Evolutionary conservation across 2,888 invertebrate species (phyloP).

Genomic region (Scaptomyza tumidula): DNA sequence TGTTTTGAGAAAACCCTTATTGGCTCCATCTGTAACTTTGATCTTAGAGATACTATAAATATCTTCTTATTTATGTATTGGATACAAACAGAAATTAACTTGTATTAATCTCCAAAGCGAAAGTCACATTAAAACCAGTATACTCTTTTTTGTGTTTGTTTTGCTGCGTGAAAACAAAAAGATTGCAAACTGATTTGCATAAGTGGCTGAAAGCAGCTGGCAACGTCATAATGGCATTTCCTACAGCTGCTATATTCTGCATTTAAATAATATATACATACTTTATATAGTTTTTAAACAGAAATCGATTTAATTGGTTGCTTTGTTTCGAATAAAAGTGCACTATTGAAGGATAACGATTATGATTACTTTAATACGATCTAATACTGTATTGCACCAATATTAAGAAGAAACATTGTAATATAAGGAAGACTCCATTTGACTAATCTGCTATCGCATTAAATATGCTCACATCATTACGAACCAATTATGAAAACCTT

Average conservation of each 20-base stretch:
- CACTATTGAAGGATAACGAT: not conserved
- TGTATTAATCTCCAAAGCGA: too few relatives aligned
- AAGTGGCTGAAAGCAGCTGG: conserved; percentile 57
- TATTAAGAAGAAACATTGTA: not conserved
- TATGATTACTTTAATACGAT: not conserved
- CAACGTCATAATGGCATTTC: conserved; percentile 20
- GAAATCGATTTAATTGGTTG: not conserved
- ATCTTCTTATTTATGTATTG: too few relatives aligned
- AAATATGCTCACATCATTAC: conserved; percentile 50
- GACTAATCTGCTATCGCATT: not conserved
- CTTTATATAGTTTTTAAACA: not conserved
- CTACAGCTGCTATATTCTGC: not conserved
- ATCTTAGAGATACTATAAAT: too few relatives aligned
- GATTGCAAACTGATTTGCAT: conserved; percentile 71
- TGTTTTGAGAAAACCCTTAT: not conserved
- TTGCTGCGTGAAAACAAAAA: conserved; percentile 30
- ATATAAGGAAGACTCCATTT: not conserved
- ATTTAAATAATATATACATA: conserved; percentile 3
- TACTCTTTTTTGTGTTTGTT: not conserved
- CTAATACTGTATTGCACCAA: not conserved
- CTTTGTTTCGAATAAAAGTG: not conserved
- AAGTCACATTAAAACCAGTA: not conserved
- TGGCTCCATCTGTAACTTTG: too few relatives aligned
- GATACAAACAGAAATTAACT: too few relatives aligned
- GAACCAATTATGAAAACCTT: conserved; percentile 60